These are phyloP conservation scores for Crotophaga sulcirostris DNA, from an alignment of 2,113 vertebrate genomes.

Conservation along the genomic window DNA sequence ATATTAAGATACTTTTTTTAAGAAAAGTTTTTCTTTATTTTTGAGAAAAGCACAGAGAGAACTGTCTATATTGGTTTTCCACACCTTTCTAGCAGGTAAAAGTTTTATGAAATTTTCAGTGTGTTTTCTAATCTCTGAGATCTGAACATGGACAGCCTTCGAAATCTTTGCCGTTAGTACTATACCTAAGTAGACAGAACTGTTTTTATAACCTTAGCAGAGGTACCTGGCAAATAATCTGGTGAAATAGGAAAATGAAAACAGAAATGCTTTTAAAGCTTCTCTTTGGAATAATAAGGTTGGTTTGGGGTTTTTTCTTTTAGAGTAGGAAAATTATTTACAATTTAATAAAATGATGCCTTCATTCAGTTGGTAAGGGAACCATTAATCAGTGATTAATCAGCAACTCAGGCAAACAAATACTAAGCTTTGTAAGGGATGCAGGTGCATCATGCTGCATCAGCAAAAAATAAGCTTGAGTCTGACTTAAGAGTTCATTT, in stretches of 20 bases:
- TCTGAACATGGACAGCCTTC: background rate
- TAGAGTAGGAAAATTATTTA: background rate
- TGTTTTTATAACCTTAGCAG: background rate
- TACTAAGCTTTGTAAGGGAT: background rate
- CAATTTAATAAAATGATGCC: background rate
- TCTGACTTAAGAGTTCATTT: background rate
- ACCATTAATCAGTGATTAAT: slow-evolving; percentile 1
- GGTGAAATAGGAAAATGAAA: background rate
- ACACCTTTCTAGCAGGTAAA: background rate
- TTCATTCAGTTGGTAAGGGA: slow-evolving; percentile 24
- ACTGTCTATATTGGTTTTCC: background rate
- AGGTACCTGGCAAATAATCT: background rate
- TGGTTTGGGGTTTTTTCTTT: too few relatives aligned
- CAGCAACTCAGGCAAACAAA: background rate
- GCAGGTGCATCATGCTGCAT: background rate
- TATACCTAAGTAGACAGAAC: background rate
- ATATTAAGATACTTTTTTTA: background rate
- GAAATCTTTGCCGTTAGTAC: background rate
- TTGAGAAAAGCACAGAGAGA: background rate
- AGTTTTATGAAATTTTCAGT: background rate
- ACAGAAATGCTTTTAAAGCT: background rate
- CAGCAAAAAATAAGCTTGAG: background rate
- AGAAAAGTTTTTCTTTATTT: background rate
- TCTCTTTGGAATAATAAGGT: background rate
- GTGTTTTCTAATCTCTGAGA: background rate